Conservation (phyloP, 2,113 vertebrate genomes). For the Tyto alba region DNA sequence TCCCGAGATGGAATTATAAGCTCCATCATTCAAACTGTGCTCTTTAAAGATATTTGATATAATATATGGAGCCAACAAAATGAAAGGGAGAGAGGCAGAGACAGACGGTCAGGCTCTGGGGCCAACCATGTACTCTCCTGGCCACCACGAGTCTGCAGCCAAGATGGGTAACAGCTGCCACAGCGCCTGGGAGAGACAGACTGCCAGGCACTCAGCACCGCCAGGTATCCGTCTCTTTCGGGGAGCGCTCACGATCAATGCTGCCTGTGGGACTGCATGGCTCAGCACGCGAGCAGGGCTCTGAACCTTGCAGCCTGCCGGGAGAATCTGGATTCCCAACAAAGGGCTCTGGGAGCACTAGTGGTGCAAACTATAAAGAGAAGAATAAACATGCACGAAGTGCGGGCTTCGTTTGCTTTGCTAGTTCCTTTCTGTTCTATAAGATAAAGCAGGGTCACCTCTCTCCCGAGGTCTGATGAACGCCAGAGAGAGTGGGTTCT, state of each 20-base stretch:
- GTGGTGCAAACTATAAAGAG: not conserved
- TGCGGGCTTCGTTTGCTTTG: rapidly evolving
- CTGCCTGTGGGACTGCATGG: not conserved
- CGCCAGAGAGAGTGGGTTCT: not conserved
- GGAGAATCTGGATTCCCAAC: not conserved
- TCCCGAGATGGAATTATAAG: slow-evolving; percentile 40
- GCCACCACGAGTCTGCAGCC: not conserved
- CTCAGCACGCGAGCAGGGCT: not conserved
- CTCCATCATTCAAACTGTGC: slow-evolving; percentile 17
- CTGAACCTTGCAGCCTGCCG: not conserved
- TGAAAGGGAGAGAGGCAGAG: not conserved
- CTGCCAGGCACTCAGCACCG: not conserved
- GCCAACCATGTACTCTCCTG: not conserved
- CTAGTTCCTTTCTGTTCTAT: not conserved
- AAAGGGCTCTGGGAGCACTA: not conserved
- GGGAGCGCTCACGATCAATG: not conserved
- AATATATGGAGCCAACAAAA: not conserved
- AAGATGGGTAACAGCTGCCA: not conserved
- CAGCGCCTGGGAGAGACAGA: not conserved
- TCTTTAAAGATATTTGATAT: slow-evolving; percentile 29
- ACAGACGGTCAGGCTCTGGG: not conserved
- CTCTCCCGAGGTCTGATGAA: not conserved
- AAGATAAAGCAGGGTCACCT: not conserved
- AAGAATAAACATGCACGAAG: not conserved
- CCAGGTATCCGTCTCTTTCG: not conserved